Base-by-base conservation (phyloP, 2,113 vertebrate species). In the Pelvicachromis taeniatus region DNA sequence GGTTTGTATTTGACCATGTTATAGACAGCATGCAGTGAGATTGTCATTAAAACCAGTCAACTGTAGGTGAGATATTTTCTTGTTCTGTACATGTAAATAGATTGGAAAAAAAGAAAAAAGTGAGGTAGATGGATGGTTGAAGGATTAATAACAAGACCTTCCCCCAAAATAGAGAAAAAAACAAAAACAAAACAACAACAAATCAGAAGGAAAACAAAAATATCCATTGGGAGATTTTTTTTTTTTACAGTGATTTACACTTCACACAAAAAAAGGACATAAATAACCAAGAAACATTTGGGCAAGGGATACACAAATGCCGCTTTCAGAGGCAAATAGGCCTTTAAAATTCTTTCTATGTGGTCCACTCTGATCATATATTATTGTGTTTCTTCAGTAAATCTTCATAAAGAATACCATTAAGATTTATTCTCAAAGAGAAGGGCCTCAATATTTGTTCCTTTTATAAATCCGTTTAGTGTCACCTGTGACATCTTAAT, bases 121-220 rank as follows among this genome's bases (percentile, higher is more conserved):
- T 96, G 96, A 96, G 96, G 95, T 96, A 96, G 96, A 95, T 96
- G 95, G 91, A 96, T 93, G 93, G 93, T 93, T 94, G 87, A 95
- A 94, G 85, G 77, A 89, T 81, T 79, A 90, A 87, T 59, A 90
- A 91, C 52, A 78, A 77, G 85, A 91, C 48, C 42, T 75, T 88
- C 83, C 84, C 80, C 87, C 78, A 65, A 84, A 90, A 85, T 58
- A 92, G 78, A 33, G 88, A 89, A 91, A 63, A 63, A 63, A 63
- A 38, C 13, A 9, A 38, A 63, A 63, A 21, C 19, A 38, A 63
- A 63, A 92, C 63, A 82, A 31, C 17, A 86, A 91, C 83, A 89
- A 55, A 88, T 90, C 23, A 86, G 84, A 91, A 80, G 23, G 79
- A 38, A 84, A 85, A 84, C 29, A 61, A 29, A 48, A 68, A 50